Percentiles rank a stretch among this genome's conserved stretches.
These are phyloP conservation scores for Wasmannia auropunctata DNA, from an alignment of 1,140 invertebrate species.

Conservation along the genomic window DNA sequence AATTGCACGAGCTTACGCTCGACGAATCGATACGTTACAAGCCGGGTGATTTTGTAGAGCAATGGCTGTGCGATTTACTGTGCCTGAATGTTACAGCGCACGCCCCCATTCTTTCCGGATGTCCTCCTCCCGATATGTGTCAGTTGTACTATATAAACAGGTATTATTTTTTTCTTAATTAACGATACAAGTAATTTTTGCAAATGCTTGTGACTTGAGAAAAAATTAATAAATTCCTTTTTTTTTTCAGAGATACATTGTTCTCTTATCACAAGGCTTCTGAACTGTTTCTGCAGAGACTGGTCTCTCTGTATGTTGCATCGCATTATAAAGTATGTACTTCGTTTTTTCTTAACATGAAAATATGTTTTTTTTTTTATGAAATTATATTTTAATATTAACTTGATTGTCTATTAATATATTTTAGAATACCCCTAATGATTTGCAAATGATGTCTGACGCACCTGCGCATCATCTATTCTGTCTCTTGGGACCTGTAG, in stretches of 20 bases:
- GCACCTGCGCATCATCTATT: slow-evolving; percentile 99
- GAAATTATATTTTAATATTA: not conserved
- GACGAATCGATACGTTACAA: slow-evolving; percentile 98
- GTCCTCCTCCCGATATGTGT: slow-evolving; percentile 95
- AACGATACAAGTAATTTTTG: not conserved
- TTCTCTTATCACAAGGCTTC: slow-evolving; percentile 99
- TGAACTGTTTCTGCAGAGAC: slow-evolving; percentile 96
- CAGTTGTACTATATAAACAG: slow-evolving; percentile 95
- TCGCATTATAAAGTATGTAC: slow-evolving; percentile 96
- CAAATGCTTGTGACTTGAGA: not conserved
- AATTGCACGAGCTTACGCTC: slow-evolving; percentile 88
- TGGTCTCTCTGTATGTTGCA: slow-evolving; percentile 97
- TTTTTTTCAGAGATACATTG: slow-evolving; percentile 91
- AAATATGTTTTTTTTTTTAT: slow-evolving; percentile 19
- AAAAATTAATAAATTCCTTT: slow-evolving; percentile 3
- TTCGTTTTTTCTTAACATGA: slow-evolving; percentile 13
- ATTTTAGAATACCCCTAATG: slow-evolving; percentile 97
- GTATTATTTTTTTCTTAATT: slow-evolving; percentile 66
- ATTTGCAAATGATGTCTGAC: slow-evolving; percentile 99
- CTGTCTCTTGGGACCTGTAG: slow-evolving; percentile 95
- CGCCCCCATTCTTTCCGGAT: slow-evolving; percentile 89
- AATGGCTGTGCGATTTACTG: slow-evolving; percentile 96
- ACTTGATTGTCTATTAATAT: slow-evolving; percentile 17
- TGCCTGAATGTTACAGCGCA: slow-evolving; percentile 94
- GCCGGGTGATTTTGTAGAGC: slow-evolving; percentile 94